Evolutionary conservation across 35 echinoderm and acorn worm genomes (phyloP).

Genomic region (Lytechinus pictus): DNA sequence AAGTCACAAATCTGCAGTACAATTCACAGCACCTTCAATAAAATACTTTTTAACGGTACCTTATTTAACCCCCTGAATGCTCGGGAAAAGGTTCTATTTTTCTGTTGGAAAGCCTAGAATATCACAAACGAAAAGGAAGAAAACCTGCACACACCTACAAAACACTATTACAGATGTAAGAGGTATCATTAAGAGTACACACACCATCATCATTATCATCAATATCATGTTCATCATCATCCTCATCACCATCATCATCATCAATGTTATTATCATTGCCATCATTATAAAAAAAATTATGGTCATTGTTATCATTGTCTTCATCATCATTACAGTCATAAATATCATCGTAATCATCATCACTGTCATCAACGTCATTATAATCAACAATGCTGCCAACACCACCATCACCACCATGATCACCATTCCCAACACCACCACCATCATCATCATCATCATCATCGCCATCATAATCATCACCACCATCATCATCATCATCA

Average conservation of each 20-base stretch:
- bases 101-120: not conserved
- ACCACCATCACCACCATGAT: not conserved
- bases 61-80: not conserved
- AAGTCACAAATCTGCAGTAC: not conserved
- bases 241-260: not conserved
- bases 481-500: slow-evolving; percentile 16
- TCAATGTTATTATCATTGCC: not conserved
- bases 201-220: not conserved
- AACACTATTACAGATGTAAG: not conserved
- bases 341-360: not conserved
- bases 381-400: not conserved
- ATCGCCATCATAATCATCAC: slow-evolving; percentile 37
- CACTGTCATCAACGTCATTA: not conserved
- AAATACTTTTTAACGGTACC: not conserved
- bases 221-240: not conserved
- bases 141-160: not conserved
- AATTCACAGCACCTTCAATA: not conserved
- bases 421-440: slow-evolving; percentile 19
- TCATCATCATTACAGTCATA: not conserved
- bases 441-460: not conserved
- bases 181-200: not conserved
- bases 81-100: not conserved
- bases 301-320: not conserved
- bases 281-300: not conserved
- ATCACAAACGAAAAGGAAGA: not conserved